Base-by-base conservation (phyloP, 2,888 invertebrate species). In the Athalia cordata region DNA sequence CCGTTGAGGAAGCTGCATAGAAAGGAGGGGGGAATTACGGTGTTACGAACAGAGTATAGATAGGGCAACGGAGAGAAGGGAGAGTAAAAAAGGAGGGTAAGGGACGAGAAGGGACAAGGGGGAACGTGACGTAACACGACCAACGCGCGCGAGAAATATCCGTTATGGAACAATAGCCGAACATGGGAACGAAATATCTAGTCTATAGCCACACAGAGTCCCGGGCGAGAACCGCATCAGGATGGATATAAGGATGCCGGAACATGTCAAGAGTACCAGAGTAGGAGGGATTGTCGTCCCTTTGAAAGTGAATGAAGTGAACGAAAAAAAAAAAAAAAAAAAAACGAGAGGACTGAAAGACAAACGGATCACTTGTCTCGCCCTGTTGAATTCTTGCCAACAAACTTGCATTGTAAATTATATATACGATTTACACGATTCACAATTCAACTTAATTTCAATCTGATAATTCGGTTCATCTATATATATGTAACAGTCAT, bases 181-280 rank as follows among this genome's bases (percentile, higher is more conserved):
- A 75, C 75, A 64, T 43, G 75, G 62, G 75, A 64, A 75, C 13
- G 45, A 45, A 29, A 29, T 29, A 29, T 29, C 29, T 29, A 29
- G 43, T n/a, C 45, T 47, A 13, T 4, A 59, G 59, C 15, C 13
- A 55, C 8, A 55, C 9, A 70, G 4, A n/a, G 45, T 11, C 43
- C 13, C 29, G 9, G 11, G 7, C 9, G n/a, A 9, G 0, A 9
- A 13, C 1, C 7, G 43, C 4, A 9, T 62, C 49, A 74, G 49
- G 62, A 74, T 49, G 62, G 62, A 59, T 70, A 43, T 70, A 57
- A 72, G 72, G 72, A 72, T 72, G 72, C 72, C 72, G 68, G 68
- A 68, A 68, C 68, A 68, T 72, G 72, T 59, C 72, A 59, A 47
- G 15, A 15, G 13, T n/a, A 55, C 55, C 11, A 13, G 13, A 62